A percentile compares a stretch with the other conserved stretches of the same genome.
These are phyloP conservation scores for Drosophila leonis DNA, from an alignment of 2,888 invertebrate genomes.

Conservation along the genomic window DNA sequence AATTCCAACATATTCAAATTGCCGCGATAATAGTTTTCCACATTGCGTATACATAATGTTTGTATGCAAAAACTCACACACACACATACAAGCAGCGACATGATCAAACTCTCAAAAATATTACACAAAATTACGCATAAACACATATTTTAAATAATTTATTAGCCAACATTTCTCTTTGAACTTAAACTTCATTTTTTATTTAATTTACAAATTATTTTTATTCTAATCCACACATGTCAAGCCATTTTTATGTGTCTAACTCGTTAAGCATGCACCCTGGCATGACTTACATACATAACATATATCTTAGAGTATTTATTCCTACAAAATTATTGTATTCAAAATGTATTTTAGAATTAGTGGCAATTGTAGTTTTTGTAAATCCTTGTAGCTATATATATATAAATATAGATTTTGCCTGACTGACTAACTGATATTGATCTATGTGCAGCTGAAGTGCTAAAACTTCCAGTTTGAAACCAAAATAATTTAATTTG, in stretches of 20 bases:
- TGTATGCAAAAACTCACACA: constrained; percentile 7
- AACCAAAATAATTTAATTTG: neutral
- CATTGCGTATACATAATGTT: constrained; percentile 26
- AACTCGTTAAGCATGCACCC: constrained; percentile 14
- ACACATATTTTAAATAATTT: constrained; percentile 43
- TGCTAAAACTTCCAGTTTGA: neutral
- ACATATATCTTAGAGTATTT: constrained; percentile 7
- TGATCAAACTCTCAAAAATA: constrained; percentile 47
- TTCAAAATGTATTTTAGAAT: neutral
- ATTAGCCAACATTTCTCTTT: constrained; percentile 55
- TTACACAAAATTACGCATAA: constrained; percentile 57
- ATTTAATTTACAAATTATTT: constrained; percentile 33
- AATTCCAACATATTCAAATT: constrained; percentile 46
- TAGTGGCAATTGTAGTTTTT: constrained; percentile 11
- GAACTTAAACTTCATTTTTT: constrained; percentile 50
- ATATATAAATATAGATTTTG: neutral
- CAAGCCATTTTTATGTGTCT: constrained; percentile 32
- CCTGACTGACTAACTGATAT: neutral
- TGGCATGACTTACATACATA: constrained; percentile 27
- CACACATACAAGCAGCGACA: constrained; percentile 31
- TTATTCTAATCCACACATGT: constrained; percentile 39
- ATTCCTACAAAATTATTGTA: neutral
- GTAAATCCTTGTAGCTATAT: neutral
- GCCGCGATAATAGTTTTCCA: constrained; percentile 58
- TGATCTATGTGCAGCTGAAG: neutral